Conservation (phyloP, 2,888 invertebrate genomes). For the Ligdia adustata region DNA sequence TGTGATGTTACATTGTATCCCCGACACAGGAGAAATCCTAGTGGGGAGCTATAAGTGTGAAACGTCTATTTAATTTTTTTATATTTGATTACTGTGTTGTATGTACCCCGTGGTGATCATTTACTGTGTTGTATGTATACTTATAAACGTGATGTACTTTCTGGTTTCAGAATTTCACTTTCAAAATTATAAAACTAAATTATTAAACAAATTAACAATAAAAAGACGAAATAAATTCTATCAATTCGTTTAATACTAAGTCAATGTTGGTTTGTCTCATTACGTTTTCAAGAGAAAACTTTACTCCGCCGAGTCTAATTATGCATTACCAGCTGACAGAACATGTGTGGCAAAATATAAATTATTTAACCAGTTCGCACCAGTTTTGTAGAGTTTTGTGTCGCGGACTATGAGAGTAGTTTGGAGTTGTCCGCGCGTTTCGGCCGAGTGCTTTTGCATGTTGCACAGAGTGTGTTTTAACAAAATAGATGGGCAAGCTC, state of each 20-base stretch:
- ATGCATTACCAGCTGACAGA: background rate
- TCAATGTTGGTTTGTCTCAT: background rate
- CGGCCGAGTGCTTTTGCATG: conserved; percentile 73
- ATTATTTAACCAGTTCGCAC: conserved; percentile 10
- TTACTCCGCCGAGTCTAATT: too few species aligned
- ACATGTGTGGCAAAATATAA: background rate
- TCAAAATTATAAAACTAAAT: too few species aligned
- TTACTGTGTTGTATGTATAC: too few species aligned
- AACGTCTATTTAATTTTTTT: too few species aligned
- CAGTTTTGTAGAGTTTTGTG: conserved; percentile 29
- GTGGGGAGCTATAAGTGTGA: too few species aligned
- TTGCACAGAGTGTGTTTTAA: conserved; percentile 67
- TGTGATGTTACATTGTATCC: too few species aligned
- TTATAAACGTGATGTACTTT: too few species aligned
- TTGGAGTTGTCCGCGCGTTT: conserved; percentile 44
- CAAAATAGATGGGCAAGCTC: conserved; percentile 63
- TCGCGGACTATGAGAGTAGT: conserved; percentile 35
- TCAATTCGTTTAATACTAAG: background rate
- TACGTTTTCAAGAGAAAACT: too few species aligned
- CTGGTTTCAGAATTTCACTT: too few species aligned
- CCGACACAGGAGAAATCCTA: too few species aligned
- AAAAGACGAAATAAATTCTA: background rate
- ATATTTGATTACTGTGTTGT: too few species aligned
- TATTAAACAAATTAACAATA: background rate
- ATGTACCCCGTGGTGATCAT: too few species aligned